Percentiles rank a stretch among this genome's conserved stretches.
Conservation (phyloP, 1,140 invertebrate species). For the Sesamia nonagrioides region DNA sequence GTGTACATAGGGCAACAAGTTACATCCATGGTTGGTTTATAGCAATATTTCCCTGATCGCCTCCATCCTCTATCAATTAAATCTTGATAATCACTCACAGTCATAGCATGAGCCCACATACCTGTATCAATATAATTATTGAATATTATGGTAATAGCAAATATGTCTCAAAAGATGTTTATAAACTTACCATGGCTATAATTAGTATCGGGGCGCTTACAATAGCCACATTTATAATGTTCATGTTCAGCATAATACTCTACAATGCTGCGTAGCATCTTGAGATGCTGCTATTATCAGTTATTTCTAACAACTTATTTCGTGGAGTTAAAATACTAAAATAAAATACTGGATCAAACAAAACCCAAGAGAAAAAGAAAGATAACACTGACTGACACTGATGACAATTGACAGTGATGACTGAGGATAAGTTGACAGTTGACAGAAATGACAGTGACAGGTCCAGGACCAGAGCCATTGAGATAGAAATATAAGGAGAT, state of each 20-base stretch:
- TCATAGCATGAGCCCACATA: slow-evolving; percentile 95
- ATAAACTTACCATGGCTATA: slow-evolving; percentile 92
- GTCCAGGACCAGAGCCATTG: too few species aligned
- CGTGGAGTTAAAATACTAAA: background rate
- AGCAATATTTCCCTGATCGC: slow-evolving; percentile 97
- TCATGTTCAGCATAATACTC: slow-evolving; percentile 92
- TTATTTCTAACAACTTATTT: background rate
- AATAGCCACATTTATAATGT: slow-evolving; percentile 95
- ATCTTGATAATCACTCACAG: slow-evolving; percentile 95
- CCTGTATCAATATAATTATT: slow-evolving; percentile 89
- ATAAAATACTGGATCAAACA: background rate
- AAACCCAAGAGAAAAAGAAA: slow-evolving; percentile 14
- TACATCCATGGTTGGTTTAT: slow-evolving; percentile 96
- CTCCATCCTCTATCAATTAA: slow-evolving; percentile 98
- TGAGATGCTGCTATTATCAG: background rate
- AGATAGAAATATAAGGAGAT: too few species aligned
- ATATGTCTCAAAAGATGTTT: slow-evolving; percentile 12
- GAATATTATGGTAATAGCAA: slow-evolving; percentile 10
- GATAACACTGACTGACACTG: background rate
- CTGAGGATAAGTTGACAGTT: too few species aligned
- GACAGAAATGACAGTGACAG: too few species aligned
- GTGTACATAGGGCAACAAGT: slow-evolving; percentile 99
- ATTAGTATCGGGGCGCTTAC: slow-evolving; percentile 90
- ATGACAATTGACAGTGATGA: too few species aligned
- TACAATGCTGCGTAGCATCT: slow-evolving; percentile 88